Conservation (phyloP, 2,888 invertebrate genomes). For the Invenusta paracnida region DNA sequence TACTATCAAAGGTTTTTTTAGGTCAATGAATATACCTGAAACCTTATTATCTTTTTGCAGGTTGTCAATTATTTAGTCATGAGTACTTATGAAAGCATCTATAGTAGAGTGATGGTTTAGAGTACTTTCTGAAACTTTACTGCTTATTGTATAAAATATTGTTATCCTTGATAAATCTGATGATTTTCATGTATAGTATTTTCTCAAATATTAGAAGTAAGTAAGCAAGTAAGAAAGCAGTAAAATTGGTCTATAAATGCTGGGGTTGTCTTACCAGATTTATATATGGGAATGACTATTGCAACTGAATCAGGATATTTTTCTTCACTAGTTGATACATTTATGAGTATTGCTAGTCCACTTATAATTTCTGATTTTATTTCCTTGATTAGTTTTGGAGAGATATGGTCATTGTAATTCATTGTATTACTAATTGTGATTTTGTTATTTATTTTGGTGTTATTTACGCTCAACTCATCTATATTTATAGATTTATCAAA, state of each 20-base stretch:
- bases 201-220: neutral
- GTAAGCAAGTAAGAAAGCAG: neutral
- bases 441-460: neutral
- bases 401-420: neutral
- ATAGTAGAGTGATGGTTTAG: slow-evolving; percentile 7
- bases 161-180: neutral
- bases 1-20: neutral
- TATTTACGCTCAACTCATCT: neutral
- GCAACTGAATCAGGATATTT: neutral
- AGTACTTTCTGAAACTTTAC: neutral
- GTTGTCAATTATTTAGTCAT: neutral
- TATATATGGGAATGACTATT: slow-evolving; percentile 1
- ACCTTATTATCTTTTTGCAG: neutral
- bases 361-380: neutral
- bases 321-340: neutral
- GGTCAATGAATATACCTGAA: neutral
- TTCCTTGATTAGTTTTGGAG: neutral
- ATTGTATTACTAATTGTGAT: neutral
- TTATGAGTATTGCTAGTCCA: neutral
- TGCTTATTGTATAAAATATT: neutral
- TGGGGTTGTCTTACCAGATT: neutral
- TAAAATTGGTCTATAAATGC: slow-evolving; percentile 6
- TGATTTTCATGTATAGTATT: neutral
- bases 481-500: neutral
- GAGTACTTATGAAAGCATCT: neutral